A percentile compares a stretch with the other conserved stretches of the same genome.
Evolutionary conservation across 2,888 invertebrate species (phyloP).

Genomic region (Nudaria mundana): DNA sequence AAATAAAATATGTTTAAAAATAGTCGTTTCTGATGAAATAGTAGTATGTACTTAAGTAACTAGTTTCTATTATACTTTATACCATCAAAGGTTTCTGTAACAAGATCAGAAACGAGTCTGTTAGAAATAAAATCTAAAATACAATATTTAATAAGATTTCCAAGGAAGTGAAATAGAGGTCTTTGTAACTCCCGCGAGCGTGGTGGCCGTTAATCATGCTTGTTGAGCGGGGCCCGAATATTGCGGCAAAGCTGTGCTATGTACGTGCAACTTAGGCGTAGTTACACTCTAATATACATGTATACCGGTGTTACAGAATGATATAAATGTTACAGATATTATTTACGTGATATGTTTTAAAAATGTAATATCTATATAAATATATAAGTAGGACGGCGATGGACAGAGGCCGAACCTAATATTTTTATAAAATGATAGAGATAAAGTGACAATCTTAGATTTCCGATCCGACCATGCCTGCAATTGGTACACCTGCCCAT

Average conservation of each 20-base stretch:
- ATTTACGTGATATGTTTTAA: not conserved
- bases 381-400: too few relatives aligned
- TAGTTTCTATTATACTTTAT: too few relatives aligned
- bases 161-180: conserved; percentile 9
- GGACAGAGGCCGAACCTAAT: too few relatives aligned
- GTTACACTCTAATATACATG: conserved; percentile 9
- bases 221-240: conserved; percentile 41
- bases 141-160: conserved; percentile 11
- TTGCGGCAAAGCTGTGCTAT: conserved; percentile 33
- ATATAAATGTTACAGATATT: not conserved
- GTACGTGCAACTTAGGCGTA: conserved; percentile 10
- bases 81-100: too few relatives aligned
- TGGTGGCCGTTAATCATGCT: conserved; percentile 39
- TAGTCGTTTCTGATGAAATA: too few relatives aligned
- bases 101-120: too few relatives aligned
- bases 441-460: too few relatives aligned
- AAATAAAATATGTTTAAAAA: too few relatives aligned
- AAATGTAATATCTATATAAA: not conserved
- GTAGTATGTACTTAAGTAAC: too few relatives aligned
- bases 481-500: too few relatives aligned
- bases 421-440: too few relatives aligned
- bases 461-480: too few relatives aligned
- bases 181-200: conserved; percentile 17
- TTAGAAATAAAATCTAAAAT: conserved; percentile 1
- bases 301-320: not conserved